Evolutionary conservation across 2,888 invertebrate species (phyloP).

Genomic region (Laspeyria flexula): DNA sequence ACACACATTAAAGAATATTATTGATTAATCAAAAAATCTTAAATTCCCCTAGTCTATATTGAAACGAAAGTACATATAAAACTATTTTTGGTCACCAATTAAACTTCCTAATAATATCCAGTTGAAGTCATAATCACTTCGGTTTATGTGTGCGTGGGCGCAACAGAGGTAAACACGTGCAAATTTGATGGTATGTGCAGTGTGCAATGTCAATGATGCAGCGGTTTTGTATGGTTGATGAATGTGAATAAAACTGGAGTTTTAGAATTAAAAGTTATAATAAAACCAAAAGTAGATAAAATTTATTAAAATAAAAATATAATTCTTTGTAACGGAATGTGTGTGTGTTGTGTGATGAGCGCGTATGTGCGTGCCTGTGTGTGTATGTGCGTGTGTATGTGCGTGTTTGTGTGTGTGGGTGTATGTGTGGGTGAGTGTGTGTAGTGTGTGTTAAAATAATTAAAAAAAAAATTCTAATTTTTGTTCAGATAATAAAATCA

Average conservation of each 20-base stretch:
- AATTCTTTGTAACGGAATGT: too few relatives aligned
- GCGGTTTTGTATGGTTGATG: slow-evolving; percentile 25
- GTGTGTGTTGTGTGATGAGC: too few relatives aligned
- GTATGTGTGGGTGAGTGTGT: too few relatives aligned
- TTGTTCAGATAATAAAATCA: slow-evolving; percentile 61
- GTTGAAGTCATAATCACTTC: slow-evolving; percentile 28
- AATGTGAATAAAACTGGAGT: background rate
- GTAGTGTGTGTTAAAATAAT: slow-evolving; percentile 84
- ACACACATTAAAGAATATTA: too few relatives aligned
- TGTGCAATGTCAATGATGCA: slow-evolving; percentile 38
- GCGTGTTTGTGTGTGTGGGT: too few relatives aligned
- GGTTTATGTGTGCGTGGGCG: slow-evolving; percentile 29
- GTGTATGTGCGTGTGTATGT: too few relatives aligned
- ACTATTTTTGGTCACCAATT: slow-evolving; percentile 24
- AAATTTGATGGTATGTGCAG: background rate
- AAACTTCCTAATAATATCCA: slow-evolving; percentile 10
- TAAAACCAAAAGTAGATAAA: too few relatives aligned
- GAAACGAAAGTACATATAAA: too few relatives aligned
- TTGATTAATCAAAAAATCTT: too few relatives aligned
- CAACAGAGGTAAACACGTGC: slow-evolving; percentile 30
- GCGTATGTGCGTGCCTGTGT: too few relatives aligned
- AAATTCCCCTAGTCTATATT: too few relatives aligned
- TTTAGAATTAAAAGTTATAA: background rate
- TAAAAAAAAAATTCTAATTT: slow-evolving; percentile 74
- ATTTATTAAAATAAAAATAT: too few relatives aligned